Percentiles rank a stretch among this genome's conserved stretches.
phyloP scores from a whole-genome alignment of 2,888 invertebrate genomes.

The Andrena haemorrhoa region DNA sequence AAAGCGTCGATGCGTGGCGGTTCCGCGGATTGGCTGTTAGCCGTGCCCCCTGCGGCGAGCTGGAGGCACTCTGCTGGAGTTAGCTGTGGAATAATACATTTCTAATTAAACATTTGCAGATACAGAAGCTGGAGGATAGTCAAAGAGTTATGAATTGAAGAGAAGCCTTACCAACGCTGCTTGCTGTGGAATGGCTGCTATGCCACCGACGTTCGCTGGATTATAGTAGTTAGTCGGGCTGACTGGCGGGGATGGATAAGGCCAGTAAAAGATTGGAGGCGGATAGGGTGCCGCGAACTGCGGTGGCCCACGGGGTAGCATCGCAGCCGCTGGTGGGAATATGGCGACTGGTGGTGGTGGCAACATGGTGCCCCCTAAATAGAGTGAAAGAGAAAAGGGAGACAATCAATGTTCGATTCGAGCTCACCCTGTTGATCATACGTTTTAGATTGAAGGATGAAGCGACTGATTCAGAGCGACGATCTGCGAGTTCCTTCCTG shows the following conservation, averaged over 20 bases:
- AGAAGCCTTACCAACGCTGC: constrained; percentile 63
- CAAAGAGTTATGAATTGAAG: background rate
- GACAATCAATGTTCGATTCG: constrained; percentile 70
- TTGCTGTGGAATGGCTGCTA: constrained; percentile 80
- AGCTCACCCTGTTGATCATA: background rate
- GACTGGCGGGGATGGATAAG: constrained; percentile 97
- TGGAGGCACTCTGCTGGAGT: constrained; percentile 81
- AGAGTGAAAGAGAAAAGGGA: constrained; percentile 66
- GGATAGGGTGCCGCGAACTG: constrained; percentile 88
- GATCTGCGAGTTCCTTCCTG: constrained; percentile 1
- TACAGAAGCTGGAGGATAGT: background rate
- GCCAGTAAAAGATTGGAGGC: constrained; percentile 92
- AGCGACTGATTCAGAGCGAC: background rate
- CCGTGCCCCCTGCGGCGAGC: constrained; percentile 71
- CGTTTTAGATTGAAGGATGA: background rate
- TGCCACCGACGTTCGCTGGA: constrained; percentile 85
- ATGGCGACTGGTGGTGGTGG: constrained; percentile 87
- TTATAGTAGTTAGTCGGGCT: constrained; percentile 95
- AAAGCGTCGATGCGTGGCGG: constrained; percentile 77
- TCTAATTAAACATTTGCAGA: background rate
- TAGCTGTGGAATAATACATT: constrained; percentile 36
- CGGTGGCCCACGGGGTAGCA: constrained; percentile 85
- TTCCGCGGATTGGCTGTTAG: constrained; percentile 55
- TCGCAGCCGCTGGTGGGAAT: constrained; percentile 86
- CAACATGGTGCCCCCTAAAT: constrained; percentile 87